Evolutionary conservation across 35 echinoderm and acorn worm species (phyloP).

Genomic region (Holothuria glaberrima): DNA sequence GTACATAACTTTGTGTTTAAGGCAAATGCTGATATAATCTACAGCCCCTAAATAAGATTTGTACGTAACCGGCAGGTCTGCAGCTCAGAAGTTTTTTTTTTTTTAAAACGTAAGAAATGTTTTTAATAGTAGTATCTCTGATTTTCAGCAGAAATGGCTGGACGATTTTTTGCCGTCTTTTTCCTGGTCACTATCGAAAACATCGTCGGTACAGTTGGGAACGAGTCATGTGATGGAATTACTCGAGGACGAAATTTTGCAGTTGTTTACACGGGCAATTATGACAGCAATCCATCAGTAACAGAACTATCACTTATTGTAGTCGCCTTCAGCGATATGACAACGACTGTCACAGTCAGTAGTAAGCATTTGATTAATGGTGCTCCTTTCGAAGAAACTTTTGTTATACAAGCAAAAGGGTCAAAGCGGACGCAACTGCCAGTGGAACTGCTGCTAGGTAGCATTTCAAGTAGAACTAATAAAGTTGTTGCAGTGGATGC

Average conservation of each 20-base stretch:
- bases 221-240: constrained; percentile 30
- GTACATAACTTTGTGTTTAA: no score
- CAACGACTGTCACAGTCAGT: constrained; percentile 67
- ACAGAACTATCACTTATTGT: constrained; percentile 3
- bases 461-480: constrained; percentile 36
- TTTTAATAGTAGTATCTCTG: no score
- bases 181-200: not conserved
- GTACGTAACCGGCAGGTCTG: no score
- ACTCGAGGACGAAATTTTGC: constrained; percentile 12
- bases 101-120: no score
- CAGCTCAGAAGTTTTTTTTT: no score
- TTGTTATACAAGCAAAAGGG: constrained; percentile 22
- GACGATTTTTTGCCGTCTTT: not conserved
- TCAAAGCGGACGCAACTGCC: constrained; percentile 51
- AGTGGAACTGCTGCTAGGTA: constrained; percentile 28
- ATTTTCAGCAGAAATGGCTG: not conserved
- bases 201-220: not conserved
- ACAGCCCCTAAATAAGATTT: no score
- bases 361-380: constrained; percentile 42
- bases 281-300: not conserved
- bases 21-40: no score
- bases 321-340: constrained; percentile 48
- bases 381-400: constrained; percentile 26
- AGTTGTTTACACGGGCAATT: constrained; percentile 28
- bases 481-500: constrained; percentile 56